Conservation (phyloP, 2,113 vertebrate genomes). For the Mastomys coucha region DNA sequence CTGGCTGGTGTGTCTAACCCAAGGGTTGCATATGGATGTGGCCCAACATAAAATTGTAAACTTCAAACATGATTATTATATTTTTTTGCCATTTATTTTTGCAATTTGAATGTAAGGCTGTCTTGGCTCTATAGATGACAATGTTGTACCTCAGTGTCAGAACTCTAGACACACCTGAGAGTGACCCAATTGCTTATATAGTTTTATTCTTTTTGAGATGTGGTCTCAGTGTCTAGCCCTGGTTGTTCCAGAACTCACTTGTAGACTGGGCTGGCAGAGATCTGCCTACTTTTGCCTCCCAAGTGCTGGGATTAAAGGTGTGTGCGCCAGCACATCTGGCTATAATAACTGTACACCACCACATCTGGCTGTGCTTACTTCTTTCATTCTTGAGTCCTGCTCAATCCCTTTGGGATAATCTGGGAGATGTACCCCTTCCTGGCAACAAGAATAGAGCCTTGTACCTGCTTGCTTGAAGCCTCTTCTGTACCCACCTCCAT, state of each 20-base stretch:
- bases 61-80: not conserved
- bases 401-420: rapidly evolving
- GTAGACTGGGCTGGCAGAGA: not conserved
- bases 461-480: too few relatives aligned
- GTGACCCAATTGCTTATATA: not conserved
- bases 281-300: not conserved
- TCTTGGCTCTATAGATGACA: not conserved
- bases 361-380: too few relatives aligned
- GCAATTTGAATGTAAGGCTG: not conserved
- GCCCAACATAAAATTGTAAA: not conserved
- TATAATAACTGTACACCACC: not conserved
- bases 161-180: not conserved
- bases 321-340: not conserved
- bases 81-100: not conserved
- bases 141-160: not conserved
- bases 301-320: not conserved
- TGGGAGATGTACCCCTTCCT: rapidly evolving
- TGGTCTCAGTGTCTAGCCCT: not conserved
- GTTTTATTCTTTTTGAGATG: not conserved
- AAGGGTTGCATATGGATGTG: not conserved
- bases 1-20: not conserved
- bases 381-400: rapidly evolving
- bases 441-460: not conserved
- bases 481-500: not conserved
- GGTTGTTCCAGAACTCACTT: not conserved